Base-by-base conservation (phyloP, 2,888 invertebrate genomes). In the Eupithecia tripunctaria region DNA sequence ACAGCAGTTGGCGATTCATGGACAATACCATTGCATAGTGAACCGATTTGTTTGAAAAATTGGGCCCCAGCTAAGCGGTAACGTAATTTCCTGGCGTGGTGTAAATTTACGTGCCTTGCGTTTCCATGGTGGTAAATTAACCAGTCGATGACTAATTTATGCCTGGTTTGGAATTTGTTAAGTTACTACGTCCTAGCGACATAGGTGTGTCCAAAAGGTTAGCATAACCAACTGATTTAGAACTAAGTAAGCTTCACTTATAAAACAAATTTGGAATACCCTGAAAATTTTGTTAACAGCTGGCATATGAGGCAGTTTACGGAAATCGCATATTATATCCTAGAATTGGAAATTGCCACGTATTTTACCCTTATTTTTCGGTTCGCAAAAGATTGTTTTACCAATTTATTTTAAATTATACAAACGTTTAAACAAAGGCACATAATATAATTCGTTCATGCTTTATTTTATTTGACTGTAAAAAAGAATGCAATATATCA, bases 171-270 rank as follows among this genome's bases (percentile, higher is more conserved):
- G 6, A 8, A 15, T 29, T 15, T 60, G 59, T 27, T 60, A 29
- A 60, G 29, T 60, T 60, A 60, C 27, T 60, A 43, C 65, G 29
- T 18, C 41, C 41, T 41, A 65, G 60, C 29, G 18, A 29, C 18
- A 60, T 60, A 60, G 60, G 60, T 60, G 29, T 18, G 29, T 29
- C 60, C 15, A 8, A 29, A 10, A 56, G 60, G 60, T 29, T 60
- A 60, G 27, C 21, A 60, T 60, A 60, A 60, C 29, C 25, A 56
- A 51, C 21, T 27, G 27, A 18, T 18, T 60, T 29, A 29, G 29
- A 29, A 29, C 14, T 60, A 60, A 60, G 27, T 29, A 60, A 29
- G 60, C 18, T 60, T 18, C 29, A 18, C 60, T 60, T 60, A 60
- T 60, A 15, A 29, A 51, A 60, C n/a, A 60, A 18, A 29, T 18